Evolutionary conservation across 30 jellyfish, hydroid and myxozoan genomes (phyloP), one percentile per base, ranked within the genome.

Genomic region (Hydractinia symbiolongicarpus): DNA sequence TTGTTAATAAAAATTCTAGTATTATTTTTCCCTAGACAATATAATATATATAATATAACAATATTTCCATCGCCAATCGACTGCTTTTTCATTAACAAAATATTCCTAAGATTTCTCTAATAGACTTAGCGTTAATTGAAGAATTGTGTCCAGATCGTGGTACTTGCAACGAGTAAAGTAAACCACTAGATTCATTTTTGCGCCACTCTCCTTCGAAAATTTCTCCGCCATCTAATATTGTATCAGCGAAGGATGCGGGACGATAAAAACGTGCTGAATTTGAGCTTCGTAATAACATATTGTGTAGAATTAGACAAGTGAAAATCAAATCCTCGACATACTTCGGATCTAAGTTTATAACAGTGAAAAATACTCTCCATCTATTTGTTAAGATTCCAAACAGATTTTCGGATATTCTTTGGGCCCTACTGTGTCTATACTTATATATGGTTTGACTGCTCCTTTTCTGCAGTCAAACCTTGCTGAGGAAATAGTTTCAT

Each of bases 401-500:
- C 55, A 73, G n/a, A 81, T 86, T 86, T 67, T 81, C 95, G 6
- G 83, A 79, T 14, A 86, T 73, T 51, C 95, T 54, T 61, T 90
- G 72, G 17, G 87, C 90, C 11, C 95, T 55, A 76, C 90, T 77
- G 51, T 77, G 90, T 76, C 93, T 52, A 60, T 86, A 87, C 62
- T 87, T 79, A 52, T 79, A 86, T 11, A 79, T 58, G n/a, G n/a
- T n/a, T n/a, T n/a, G n/a, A n/a, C n/a, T n/a, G n/a, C n/a, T 53
- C 88, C 75, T 76, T 83, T 49, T 81, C 95, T 0, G 21, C 78
- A 7, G 93, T 77, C 67, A 87, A 50, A 14, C 84, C 91, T 61
- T 66, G 55, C 84, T 87, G 93, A 44, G 93, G 88, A 76, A 11
- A 87, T 14, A 93, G 92, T 82, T 82, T 87, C 94, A 74, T 87